phyloP scores from a whole-genome alignment of 2,113 vertebrate species.

The Arothron firmamentum region DNA sequence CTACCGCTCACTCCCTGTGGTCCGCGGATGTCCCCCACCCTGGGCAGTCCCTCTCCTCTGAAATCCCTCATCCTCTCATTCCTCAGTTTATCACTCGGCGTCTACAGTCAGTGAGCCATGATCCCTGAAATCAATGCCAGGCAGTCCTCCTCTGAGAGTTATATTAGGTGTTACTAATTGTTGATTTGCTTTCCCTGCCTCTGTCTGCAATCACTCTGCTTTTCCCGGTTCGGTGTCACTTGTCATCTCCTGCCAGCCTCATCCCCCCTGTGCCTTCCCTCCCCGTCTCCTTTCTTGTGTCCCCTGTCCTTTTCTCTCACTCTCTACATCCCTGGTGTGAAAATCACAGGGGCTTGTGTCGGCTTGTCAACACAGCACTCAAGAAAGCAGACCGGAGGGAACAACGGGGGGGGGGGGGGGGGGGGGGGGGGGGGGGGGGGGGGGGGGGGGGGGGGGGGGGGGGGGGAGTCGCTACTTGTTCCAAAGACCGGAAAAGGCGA shows the following conservation, averaged over 20 bases:
- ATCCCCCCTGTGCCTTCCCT: conserved; percentile 41
- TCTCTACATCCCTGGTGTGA: conserved; percentile 62
- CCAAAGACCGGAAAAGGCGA: conserved; percentile 46
- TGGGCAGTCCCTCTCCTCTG: conserved; percentile 39
- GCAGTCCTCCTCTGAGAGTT: conserved; percentile 56
- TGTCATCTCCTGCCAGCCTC: conserved; percentile 56
- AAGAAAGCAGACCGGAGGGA: conserved; percentile 47
- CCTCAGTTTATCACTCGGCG: conserved; percentile 41
- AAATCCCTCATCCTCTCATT: conserved; percentile 48
- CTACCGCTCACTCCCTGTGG: background rate
- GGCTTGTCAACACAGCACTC: conserved; percentile 69
- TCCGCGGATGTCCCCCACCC: conserved; percentile 36
- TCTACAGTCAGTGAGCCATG: conserved; percentile 51
- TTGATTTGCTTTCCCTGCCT: conserved; percentile 68
- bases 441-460: background rate
- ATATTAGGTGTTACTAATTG: conserved; percentile 73
- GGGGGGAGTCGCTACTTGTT: conserved; percentile 35
- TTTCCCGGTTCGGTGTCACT: conserved; percentile 48
- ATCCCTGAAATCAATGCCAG: conserved; percentile 62
- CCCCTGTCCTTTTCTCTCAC: conserved; percentile 40
- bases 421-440: background rate
- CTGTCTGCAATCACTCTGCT: conserved; percentile 49
- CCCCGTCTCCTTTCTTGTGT: conserved; percentile 36
- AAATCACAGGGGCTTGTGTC: conserved; percentile 73
- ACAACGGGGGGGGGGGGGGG: background rate